Percentiles rank a stretch among this genome's conserved stretches.
These are phyloP conservation scores for Ceyx cyanopectus DNA, from an alignment of 2,113 vertebrate genomes.

Conservation along the genomic window DNA sequence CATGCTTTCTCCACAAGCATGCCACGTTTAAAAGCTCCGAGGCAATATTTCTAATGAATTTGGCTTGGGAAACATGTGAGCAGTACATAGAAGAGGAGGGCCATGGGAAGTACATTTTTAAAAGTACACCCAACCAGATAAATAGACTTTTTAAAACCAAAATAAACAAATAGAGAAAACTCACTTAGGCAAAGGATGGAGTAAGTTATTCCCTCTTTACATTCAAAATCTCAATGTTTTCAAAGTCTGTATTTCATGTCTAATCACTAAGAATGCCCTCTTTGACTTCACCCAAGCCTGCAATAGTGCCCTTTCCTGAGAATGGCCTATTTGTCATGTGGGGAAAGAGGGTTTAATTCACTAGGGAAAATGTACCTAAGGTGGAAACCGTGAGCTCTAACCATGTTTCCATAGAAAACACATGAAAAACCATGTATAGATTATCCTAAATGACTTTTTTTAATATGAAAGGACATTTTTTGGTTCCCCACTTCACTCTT, in stretches of 20 bases:
- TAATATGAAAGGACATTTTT: conserved; percentile 25
- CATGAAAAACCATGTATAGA: conserved; percentile 68
- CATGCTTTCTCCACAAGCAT: not conserved
- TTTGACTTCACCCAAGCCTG: conserved; percentile 71
- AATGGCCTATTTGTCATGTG: conserved; percentile 74
- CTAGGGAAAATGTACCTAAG: conserved; percentile 76
- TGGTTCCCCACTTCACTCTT: conserved; percentile 3
- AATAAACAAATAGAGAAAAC: conserved; percentile 66
- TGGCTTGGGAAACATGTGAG: conserved; percentile 38
- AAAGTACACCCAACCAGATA: conserved; percentile 43
- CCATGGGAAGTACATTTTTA: conserved; percentile 30
- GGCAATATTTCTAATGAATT: conserved; percentile 45
- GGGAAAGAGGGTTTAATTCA: conserved; percentile 78
- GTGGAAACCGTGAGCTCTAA: conserved; percentile 76
- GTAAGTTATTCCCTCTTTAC: conserved; percentile 57
- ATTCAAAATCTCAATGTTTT: conserved; percentile 37
- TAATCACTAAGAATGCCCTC: conserved; percentile 74
- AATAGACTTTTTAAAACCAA: conserved; percentile 53
- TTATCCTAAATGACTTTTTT: conserved; percentile 44
- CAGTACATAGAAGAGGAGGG: not conserved
- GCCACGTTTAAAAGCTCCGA: not conserved
- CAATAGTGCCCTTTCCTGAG: conserved; percentile 67
- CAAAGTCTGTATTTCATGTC: conserved; percentile 58
- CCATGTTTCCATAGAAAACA: conserved; percentile 75
- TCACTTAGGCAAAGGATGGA: conserved; percentile 59